A percentile compares a stretch with the other conserved stretches of the same genome.
These are phyloP conservation scores for Clytia hemisphaerica DNA, from an alignment of 30 jellyfish, hydroid and myxozoan species.

Conservation along the genomic window DNA sequence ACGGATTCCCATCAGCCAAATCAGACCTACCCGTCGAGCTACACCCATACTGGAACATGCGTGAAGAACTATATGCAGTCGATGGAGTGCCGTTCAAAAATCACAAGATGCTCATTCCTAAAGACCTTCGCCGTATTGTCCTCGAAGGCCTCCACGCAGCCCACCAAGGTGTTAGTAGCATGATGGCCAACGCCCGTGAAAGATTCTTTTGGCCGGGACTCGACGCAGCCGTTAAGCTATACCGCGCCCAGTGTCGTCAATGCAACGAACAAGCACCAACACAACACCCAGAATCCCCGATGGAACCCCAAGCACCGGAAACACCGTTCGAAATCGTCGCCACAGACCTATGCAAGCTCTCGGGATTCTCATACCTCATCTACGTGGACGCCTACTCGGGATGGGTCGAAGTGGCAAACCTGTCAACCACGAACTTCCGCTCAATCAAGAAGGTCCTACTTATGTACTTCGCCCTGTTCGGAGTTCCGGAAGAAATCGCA, in stretches of 20 bases:
- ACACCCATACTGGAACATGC: constrained; percentile 15
- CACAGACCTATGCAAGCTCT: constrained; percentile 10
- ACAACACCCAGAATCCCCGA: constrained; percentile 20
- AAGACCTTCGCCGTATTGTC: constrained; percentile 17
- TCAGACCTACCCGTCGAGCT: constrained; percentile 3
- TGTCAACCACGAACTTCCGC: constrained; percentile 10
- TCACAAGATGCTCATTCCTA: constrained; percentile 18
- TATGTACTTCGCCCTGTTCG: neutral
- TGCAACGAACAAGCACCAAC: constrained; percentile 36
- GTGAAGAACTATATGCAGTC: constrained; percentile 7
- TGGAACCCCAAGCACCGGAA: constrained; percentile 23
- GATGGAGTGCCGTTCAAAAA: constrained; percentile 40
- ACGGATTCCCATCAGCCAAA: constrained; percentile 24
- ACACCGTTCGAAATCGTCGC: constrained; percentile 12
- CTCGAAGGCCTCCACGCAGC: constrained; percentile 49
- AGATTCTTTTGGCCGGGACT: constrained; percentile 62
- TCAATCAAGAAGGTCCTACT: neutral
- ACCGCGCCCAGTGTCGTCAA: constrained; percentile 34
- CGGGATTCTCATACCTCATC: constrained; percentile 4
- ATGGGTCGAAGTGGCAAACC: constrained; percentile 39
- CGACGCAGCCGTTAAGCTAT: constrained; percentile 28
- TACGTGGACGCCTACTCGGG: constrained; percentile 37
- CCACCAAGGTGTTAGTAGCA: constrained; percentile 41
- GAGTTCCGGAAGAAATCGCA: constrained; percentile 11
- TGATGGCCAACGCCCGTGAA: constrained; percentile 35